Base-by-base conservation (phyloP, 2,113 vertebrate species). In the Loxodonta africana region DNA sequence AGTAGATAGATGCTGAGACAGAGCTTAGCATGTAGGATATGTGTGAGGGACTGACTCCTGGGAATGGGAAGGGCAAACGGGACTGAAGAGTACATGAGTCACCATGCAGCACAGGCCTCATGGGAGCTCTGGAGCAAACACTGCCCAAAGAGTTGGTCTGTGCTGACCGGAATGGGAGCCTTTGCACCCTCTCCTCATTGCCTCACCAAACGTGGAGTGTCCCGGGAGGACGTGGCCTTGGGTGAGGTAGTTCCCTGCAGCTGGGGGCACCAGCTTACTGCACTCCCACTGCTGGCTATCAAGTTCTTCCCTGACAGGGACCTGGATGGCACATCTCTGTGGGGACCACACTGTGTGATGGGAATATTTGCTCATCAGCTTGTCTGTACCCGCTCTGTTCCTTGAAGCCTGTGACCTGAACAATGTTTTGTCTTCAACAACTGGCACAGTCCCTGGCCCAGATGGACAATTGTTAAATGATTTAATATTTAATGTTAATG, bases 71-170 rank as follows among this genome's bases (percentile, higher is more conserved):
- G 3, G 65, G 33, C 67, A 23, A 44, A 18, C 67, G 65, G 71
- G 5, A 6, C 2, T 1, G 4, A 30, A 23, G 1, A 76, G 53
- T 28, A 23, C 41, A 18, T 51, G 48, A 6, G 11, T 37, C 41
- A 51, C 23, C 73, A 33, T 6, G 37, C 33, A 44, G 28, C 4
- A 30, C 67, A 51, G 51, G 23, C n/a, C 28, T 28, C 14, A 1
- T 0, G 0, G 21, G 44, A 12, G 9, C 25, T 44, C 48, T n/a
- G 28, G 23, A 48, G 53, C 21, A n/a, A 25, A 63, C 4, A 8
- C 2, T 2, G 8, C 6, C 25, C 60, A 12, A 0, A 17, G 8
- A 6, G 41, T 80, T 0, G 0, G 21, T 11, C 17, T 57, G 26
- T 8, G 14, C 37, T 30, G 78, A 11, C 44, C 8, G 12, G 46